These are phyloP conservation scores for Clistopyga incitator DNA, from an alignment of 2,888 invertebrate species.

Conservation along the genomic window DNA sequence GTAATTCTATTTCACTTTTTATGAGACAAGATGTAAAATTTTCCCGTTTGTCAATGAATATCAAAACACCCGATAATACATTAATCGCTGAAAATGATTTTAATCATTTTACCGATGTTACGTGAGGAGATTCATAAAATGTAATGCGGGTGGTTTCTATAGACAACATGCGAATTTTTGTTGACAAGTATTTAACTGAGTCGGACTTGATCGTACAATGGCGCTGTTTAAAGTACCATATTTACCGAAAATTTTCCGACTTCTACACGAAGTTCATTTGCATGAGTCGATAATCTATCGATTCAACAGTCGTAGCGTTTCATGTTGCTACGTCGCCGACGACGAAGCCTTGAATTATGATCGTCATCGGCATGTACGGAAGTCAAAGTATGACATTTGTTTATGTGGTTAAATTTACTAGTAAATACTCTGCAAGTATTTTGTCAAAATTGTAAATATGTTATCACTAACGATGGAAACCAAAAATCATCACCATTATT, in stretches of 20 bases:
- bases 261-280: conserved; percentile 21
- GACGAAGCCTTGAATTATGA: conserved; percentile 46
- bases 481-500: no score
- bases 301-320: conserved; percentile 20
- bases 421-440: conserved; percentile 3
- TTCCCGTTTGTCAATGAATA: background rate
- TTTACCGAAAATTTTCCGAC: conserved; percentile 38
- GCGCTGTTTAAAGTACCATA: conserved; percentile 12
- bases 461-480: no score
- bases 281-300: conserved; percentile 37
- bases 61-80: background rate
- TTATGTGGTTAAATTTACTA: background rate
- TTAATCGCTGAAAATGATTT: background rate
- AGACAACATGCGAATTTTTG: background rate
- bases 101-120: background rate
- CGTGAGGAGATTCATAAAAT: background rate
- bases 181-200: conserved; percentile 25
- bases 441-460: background rate
- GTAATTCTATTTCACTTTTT: background rate
- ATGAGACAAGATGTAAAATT: background rate
- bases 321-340: background rate
- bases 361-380: conserved; percentile 17
- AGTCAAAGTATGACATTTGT: conserved; percentile 7
- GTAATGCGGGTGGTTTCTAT: background rate
- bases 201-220: background rate